Evolutionary conservation across 1,140 invertebrate species (phyloP), one percentile per base, ranked within the genome.

Genomic region (Pseudomyrmex gracilis): DNA sequence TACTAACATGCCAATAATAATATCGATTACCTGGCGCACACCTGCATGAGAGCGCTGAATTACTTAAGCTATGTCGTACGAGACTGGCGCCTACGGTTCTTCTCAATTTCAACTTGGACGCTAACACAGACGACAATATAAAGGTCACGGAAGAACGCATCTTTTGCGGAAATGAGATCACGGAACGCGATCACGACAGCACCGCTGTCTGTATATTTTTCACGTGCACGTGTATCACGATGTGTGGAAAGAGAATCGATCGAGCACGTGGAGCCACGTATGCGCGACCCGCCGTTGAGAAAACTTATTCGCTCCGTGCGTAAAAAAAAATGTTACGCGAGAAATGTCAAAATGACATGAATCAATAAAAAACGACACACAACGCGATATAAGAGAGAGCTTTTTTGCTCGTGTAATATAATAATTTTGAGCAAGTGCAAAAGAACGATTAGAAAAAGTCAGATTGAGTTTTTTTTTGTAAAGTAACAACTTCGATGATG

Each of bases 1-100:
- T 22, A 77, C 55, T 13, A 7, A 60, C 83, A 57, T 82, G 80
- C 57, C 70, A 84, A 92, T 90, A 90, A 91, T 87, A 91, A 86
- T 92, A 92, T 92, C 85, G 92, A 92, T 92, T 90, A 49, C 49
- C 63, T 78, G 77, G 68, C 64, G 49, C 61, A 77, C 84, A 90
- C 84, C 83, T 85, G 84, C 89, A 84, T 73, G 61, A 76, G 57
- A 89, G 51, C 58, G 34, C 53, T 84, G 82, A 90, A 85, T 87
- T 78, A 83, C 64, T 82, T 80, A 87, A 80, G 49, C 47, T 60
- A 34, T 83, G 58, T 66, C 60, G 7, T 47, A 83, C 34, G 53
- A 64, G 53, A 64, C 57, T 82, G 55, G 13, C 58, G 71, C 51
- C 43, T 71, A 74, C 24, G 34, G 49, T 83, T 73, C 22, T 49